phyloP scores from a whole-genome alignment of 2,797 vertebrate species.

The Zonotrichia albicollis region DNA sequence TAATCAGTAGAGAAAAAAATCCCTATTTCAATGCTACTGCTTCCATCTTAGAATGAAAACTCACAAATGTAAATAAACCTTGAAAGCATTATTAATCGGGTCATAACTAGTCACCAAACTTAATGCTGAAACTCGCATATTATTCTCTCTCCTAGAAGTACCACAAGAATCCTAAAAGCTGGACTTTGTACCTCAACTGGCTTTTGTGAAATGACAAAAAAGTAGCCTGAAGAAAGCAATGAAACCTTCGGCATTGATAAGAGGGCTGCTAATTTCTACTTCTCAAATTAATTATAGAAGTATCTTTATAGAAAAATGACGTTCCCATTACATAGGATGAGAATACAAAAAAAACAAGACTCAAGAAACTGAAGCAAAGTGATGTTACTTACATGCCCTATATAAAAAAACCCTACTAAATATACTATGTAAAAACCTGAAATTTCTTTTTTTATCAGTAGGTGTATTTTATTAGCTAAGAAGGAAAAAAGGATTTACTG shows the following conservation, averaged over 20 bases:
- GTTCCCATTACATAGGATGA: background rate
- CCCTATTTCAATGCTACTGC: background rate
- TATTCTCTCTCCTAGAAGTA: background rate
- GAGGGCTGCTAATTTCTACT: background rate
- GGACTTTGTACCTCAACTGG: background rate
- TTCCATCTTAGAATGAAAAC: background rate
- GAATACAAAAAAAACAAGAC: background rate
- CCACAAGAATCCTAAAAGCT: background rate
- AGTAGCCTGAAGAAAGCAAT: background rate
- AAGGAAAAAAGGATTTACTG: background rate
- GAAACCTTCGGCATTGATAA: background rate
- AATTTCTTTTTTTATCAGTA: background rate
- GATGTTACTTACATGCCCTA: background rate
- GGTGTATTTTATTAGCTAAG: background rate
- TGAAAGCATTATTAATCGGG: background rate
- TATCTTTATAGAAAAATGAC: background rate
- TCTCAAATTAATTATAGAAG: background rate
- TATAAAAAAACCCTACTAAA: background rate
- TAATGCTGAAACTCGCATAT: background rate
- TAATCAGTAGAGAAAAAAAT: background rate
- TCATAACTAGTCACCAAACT: background rate
- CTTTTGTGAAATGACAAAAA: background rate
- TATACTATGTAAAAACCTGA: accelerated
- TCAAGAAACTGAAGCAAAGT: background rate
- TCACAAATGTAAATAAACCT: background rate